Percentiles rank a stretch among this genome's conserved stretches.
Evolutionary conservation across 2,113 vertebrate genomes (phyloP).

Genomic region (Psilopsiagon aymara): DNA sequence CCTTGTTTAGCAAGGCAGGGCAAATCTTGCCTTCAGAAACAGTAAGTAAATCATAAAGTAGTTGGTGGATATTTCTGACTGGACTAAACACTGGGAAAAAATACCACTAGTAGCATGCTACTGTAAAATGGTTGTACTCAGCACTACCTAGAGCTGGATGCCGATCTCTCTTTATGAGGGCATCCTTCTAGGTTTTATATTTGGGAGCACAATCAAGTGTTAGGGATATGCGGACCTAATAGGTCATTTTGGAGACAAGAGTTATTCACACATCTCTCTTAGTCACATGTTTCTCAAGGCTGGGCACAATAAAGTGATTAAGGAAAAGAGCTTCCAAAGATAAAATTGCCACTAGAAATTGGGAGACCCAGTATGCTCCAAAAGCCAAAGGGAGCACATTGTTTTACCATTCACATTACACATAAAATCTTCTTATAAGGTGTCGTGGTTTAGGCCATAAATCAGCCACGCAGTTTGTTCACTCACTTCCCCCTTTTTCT

Average conservation of each 20-base stretch:
- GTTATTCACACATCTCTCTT: background rate
- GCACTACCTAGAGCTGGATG: background rate
- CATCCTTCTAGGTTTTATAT: background rate
- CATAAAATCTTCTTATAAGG: background rate
- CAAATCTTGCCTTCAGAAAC: background rate
- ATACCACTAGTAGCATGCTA: background rate
- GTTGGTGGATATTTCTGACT: background rate
- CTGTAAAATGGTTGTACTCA: background rate
- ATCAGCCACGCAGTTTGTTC: too few species aligned
- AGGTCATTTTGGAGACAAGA: background rate
- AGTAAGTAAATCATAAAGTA: background rate
- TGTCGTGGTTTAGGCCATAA: too few species aligned
- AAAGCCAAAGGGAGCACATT: background rate
- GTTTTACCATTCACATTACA: background rate
- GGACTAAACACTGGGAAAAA: background rate
- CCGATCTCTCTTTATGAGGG: background rate
- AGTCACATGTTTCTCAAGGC: background rate
- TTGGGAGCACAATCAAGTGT: background rate
- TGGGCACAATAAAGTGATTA: background rate
- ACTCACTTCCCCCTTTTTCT: too few species aligned
- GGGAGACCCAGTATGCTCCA: background rate
- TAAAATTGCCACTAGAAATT: background rate
- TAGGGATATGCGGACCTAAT: background rate
- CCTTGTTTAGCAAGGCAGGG: background rate
- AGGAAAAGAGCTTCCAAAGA: background rate